Conservation (phyloP, 2,113 vertebrate genomes). For the Scomber colias region DNA sequence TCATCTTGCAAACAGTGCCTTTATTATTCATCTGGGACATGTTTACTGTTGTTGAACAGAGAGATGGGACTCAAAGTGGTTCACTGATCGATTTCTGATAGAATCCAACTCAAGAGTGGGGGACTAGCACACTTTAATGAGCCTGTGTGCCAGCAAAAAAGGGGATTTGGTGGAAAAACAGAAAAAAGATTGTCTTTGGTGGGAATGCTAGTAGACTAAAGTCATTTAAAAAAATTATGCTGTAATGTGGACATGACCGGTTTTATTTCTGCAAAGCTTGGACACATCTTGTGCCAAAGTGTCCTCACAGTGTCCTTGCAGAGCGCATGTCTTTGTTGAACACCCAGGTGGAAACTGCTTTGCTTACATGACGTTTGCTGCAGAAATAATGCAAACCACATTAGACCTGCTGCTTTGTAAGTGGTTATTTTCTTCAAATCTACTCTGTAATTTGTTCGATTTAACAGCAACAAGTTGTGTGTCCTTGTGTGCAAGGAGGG, state of each 20-base stretch:
- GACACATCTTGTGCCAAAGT: not conserved
- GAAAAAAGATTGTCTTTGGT: not conserved
- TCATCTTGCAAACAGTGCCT: not conserved
- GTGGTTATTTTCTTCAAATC: constrained; percentile 1
- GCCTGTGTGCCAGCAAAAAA: not conserved
- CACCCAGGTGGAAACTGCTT: constrained; percentile 1
- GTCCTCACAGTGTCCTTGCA: not conserved
- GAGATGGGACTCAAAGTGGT: not conserved
- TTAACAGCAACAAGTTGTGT: constrained; percentile 1
- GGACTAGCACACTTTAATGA: not conserved
- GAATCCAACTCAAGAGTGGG: not conserved
- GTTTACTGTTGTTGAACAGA: not conserved
- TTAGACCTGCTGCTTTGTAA: constrained; percentile 7
- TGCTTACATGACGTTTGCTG: not conserved
- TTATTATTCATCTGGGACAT: not conserved
- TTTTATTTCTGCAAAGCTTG: too few relatives aligned
- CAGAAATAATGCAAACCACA: constrained; percentile 1
- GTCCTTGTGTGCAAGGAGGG: constrained; percentile 29
- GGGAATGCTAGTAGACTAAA: not conserved
- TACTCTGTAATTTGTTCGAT: constrained; percentile 6
- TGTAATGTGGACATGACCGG: not conserved
- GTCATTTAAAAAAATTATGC: not conserved
- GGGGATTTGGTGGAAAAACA: not conserved
- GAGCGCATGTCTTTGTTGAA: constrained; percentile 4
- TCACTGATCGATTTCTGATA: not conserved